Base-by-base conservation (phyloP, 2,113 vertebrate genomes). In the Columba livia region DNA sequence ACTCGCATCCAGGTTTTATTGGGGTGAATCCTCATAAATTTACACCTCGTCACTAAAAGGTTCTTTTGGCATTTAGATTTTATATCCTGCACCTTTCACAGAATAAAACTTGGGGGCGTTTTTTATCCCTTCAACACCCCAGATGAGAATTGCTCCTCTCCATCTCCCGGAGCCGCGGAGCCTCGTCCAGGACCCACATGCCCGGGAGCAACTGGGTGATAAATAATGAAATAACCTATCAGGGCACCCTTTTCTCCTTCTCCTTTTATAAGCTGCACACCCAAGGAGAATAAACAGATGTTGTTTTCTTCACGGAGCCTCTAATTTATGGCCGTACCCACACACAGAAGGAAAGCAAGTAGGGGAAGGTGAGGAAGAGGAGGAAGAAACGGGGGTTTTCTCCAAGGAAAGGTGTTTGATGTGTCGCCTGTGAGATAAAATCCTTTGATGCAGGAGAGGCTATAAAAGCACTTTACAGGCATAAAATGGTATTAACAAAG, bases 301-400 rank as follows among this genome's bases (percentile, higher is more conserved):
- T 89, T 97, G 96, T 97, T 97, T 96, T 94, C 93, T 80, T 96
- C 74, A 4, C 7, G 2, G 66, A 83, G 83, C 61, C 62, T 89
- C 73, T 69, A 44, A 90, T 96, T 94, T 88, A 91, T 0, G 2
- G 61, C 78, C 9, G 38, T 32, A 58, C 34, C 84, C 78, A 53
- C 58, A 32, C 29, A 29, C 1, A 1, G 36, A n/a, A 62, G 71
- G 62, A 72, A 86, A 79, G 62, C 13, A 4, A 64, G 29, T 44
- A 24, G 54, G 70, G 28, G 65, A 88, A 74, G 73, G 47, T 1
- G 16, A 64, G 51, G 48, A 56, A 48, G 66, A 69, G 80, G 88
- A 79, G 53, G 70, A 44, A 75, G 90, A 12, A 34, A 32, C 0
- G 5, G 7, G 40, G 14, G 17, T 6, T 44, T 36, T 32, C 67